Conservation (phyloP, 2,888 invertebrate genomes). For the Beris chalybata region DNA sequence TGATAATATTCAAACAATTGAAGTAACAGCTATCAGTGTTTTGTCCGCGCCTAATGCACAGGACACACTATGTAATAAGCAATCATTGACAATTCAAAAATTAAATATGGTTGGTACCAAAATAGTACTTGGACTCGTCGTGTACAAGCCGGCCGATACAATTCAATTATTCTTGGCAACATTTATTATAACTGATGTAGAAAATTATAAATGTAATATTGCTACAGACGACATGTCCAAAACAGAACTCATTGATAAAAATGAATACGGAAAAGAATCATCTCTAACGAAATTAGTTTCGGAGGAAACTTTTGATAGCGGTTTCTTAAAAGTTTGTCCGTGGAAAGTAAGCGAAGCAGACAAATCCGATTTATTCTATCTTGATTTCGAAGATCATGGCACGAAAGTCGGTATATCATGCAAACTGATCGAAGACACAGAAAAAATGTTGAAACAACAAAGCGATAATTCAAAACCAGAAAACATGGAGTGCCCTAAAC, state of each 20-base stretch:
- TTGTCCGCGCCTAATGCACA: constrained; percentile 60
- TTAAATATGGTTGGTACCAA: constrained; percentile 49
- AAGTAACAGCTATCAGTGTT: constrained; percentile 76
- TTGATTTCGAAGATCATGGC: constrained; percentile 30
- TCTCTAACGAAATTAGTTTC: constrained; percentile 16
- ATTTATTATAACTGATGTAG: constrained; percentile 46
- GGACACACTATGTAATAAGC: constrained; percentile 46
- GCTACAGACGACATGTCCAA: constrained; percentile 6
- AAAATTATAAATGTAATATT: not conserved
- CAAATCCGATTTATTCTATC: constrained; percentile 12
- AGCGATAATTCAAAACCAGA: constrained; percentile 1
- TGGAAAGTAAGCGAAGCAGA: constrained; percentile 18
- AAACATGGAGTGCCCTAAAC: constrained; percentile 13
- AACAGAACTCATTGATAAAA: constrained; percentile 9
- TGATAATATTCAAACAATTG: constrained; percentile 36
- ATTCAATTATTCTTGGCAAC: constrained; percentile 48
- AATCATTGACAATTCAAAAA: constrained; percentile 48
- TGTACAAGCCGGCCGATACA: constrained; percentile 48
- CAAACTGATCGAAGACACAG: constrained; percentile 30
- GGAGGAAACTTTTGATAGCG: constrained; percentile 24
- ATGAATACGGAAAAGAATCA: constrained; percentile 23
- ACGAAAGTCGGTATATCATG: constrained; percentile 26
- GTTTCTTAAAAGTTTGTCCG: constrained; percentile 21
- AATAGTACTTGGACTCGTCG: constrained; percentile 49
- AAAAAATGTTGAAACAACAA: constrained; percentile 27